Base-by-base conservation (phyloP, 1,140 invertebrate genomes). In the Magallana gigas region DNA sequence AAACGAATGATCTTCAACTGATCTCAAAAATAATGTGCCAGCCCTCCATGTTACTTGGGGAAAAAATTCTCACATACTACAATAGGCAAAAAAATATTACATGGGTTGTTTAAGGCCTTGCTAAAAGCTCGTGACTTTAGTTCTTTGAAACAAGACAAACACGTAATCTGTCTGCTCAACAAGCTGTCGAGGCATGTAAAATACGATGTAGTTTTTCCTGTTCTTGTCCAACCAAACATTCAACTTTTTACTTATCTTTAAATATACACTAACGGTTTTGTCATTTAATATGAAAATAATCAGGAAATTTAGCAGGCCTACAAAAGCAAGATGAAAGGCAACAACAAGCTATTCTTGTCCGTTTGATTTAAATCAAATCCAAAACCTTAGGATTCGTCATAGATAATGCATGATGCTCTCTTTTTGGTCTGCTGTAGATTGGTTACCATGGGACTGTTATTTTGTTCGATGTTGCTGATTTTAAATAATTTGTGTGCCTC, bases 141-240 rank as follows among this genome's bases (percentile, higher is more conserved):
- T 76, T 76, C 68, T 76, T 76, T 76, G 68, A 76, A 76, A 76
- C 68, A 76, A 76, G 68, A 76, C 68, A 76, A 76, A 76, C 68
- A 76, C 68, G 68, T 76, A 76, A 76, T 76, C 68, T 29, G 23
- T 76, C 68, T 76, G 68, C 68, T 76, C 68, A 29, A 76, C 68
- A 76, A 76, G 68, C 36, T 76, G 68, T 76, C 68, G 18, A 76
- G 68, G 68, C 68, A 76, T 76, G 68, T 76, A 76, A 12, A 29
- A 76, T 76, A 8, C 36, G 68, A 76, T 76, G 68, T 76, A 76
- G 18, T 36, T 76, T 76, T 29, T 12, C 68, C 9, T 76, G 68
- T 76, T 76, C 68, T 48, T 76, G 68, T 76, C 68, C 68, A 76
- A 76, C 8, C 68, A 29, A 76, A 76, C 68, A 76, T 76, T 76